Evolutionary conservation across 2,888 invertebrate species (phyloP).

Genomic region (Herminia tarsipennalis): DNA sequence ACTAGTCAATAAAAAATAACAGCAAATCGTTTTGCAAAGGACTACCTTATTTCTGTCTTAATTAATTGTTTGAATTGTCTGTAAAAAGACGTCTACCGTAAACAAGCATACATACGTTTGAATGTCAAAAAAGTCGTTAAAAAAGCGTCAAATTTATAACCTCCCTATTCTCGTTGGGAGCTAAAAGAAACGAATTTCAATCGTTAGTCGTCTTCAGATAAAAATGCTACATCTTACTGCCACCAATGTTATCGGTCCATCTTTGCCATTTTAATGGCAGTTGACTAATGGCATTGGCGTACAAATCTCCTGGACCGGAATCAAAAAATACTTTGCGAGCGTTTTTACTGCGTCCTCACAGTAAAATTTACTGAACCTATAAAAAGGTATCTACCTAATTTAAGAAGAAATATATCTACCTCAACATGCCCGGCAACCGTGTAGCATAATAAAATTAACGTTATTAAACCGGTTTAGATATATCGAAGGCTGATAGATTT

Average conservation of each 20-base stretch:
- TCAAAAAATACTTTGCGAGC: constrained; percentile 46
- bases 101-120: too few species aligned
- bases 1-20: too few species aligned
- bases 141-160: too few species aligned
- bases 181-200: too few species aligned
- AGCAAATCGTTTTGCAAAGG: too few species aligned
- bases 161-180: too few species aligned
- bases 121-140: too few species aligned
- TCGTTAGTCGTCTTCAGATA: too few species aligned
- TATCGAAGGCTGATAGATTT: too few species aligned
- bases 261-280: constrained; percentile 44
- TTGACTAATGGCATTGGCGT: constrained; percentile 39
- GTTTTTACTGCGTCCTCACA: constrained; percentile 37
- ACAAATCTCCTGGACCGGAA: constrained; percentile 38
- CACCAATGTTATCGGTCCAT: constrained; percentile 11
- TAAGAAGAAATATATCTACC: constrained; percentile 2
- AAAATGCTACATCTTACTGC: neutral
- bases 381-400: constrained; percentile 17
- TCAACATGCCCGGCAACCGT: constrained; percentile 1
- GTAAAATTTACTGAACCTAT: constrained; percentile 16
- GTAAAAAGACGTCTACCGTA: too few species aligned
- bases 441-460: neutral
- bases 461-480: neutral
- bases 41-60: too few species aligned
- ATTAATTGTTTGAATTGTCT: too few species aligned